phyloP scores from a whole-genome alignment of 1,140 invertebrate species.

The Drosophila truncata region DNA sequence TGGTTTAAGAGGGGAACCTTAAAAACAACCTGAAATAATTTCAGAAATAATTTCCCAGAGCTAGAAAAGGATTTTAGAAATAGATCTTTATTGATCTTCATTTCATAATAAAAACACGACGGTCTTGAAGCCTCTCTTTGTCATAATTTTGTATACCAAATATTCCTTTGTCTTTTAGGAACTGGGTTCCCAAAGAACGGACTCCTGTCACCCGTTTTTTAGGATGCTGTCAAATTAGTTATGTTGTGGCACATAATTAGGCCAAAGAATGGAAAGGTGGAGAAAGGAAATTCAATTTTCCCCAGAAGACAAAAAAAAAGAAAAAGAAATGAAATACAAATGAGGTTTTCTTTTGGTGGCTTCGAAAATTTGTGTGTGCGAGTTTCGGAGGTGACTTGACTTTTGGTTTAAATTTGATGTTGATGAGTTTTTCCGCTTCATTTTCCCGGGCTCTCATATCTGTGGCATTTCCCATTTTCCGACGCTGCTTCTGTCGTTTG shows the following conservation, averaged over 20 bases:
- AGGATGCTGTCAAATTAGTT: slow-evolving; percentile 38
- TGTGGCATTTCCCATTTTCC: slow-evolving; percentile 45
- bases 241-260: slow-evolving; percentile 57
- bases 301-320: slow-evolving; percentile 25
- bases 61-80: background rate
- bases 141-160: background rate
- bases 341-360: slow-evolving; percentile 42
- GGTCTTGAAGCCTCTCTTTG: background rate
- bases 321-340: slow-evolving; percentile 37
- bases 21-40: too few relatives aligned
- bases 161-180: background rate
- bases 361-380: slow-evolving; percentile 24
- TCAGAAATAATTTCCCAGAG: background rate
- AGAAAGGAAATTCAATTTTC: slow-evolving; percentile 67
- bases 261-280: slow-evolving; percentile 6
- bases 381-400: slow-evolving; percentile 47
- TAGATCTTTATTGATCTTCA: background rate
- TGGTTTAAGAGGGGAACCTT: too few relatives aligned
- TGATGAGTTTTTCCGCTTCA: slow-evolving; percentile 65
- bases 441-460: slow-evolving; percentile 46
- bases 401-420: slow-evolving; percentile 55
- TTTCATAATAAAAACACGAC: background rate
- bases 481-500: slow-evolving; percentile 65
- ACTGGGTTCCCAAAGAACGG: background rate
- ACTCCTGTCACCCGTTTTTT: background rate